Conservation (phyloP, 2,113 vertebrate genomes). For the Misgurnus mizolepis region DNA sequence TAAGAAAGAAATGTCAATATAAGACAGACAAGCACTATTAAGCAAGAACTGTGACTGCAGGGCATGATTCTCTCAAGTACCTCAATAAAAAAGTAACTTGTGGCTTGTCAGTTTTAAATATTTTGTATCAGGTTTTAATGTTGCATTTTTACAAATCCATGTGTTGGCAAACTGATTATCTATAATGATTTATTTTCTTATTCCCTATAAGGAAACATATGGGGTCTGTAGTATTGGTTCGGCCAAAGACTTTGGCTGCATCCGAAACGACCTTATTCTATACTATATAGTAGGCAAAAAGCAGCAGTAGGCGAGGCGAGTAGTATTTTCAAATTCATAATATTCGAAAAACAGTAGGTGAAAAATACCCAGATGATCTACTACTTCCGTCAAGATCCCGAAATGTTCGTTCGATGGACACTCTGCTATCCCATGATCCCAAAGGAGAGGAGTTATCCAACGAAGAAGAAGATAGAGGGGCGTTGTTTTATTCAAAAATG, state of each 20-base stretch:
- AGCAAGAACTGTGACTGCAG: conserved; percentile 1
- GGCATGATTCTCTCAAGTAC: not conserved
- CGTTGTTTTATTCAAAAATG: too few relatives aligned
- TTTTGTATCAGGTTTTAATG: not conserved
- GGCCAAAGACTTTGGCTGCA: not conserved
- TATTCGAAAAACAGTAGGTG: too few relatives aligned
- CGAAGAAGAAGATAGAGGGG: too few relatives aligned
- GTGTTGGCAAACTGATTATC: not conserved
- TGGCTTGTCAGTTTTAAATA: not conserved
- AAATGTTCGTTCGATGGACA: too few relatives aligned
- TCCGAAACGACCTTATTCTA: not conserved
- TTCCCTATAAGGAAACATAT: not conserved
- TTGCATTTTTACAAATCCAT: not conserved
- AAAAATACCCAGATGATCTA: too few relatives aligned
- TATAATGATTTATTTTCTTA: not conserved
- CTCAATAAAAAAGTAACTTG: not conserved
- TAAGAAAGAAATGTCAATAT: conserved; percentile 32
- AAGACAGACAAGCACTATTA: conserved; percentile 1
- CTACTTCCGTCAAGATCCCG: too few relatives aligned
- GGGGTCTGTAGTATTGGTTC: not conserved
- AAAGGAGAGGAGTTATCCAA: too few relatives aligned
- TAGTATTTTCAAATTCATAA: too few relatives aligned
- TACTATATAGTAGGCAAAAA: too few relatives aligned
- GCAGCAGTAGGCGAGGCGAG: too few relatives aligned
- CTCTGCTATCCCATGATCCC: too few relatives aligned